Evolutionary conservation across 2,888 invertebrate species (phyloP).

Genomic region (Monopis laevigella): DNA sequence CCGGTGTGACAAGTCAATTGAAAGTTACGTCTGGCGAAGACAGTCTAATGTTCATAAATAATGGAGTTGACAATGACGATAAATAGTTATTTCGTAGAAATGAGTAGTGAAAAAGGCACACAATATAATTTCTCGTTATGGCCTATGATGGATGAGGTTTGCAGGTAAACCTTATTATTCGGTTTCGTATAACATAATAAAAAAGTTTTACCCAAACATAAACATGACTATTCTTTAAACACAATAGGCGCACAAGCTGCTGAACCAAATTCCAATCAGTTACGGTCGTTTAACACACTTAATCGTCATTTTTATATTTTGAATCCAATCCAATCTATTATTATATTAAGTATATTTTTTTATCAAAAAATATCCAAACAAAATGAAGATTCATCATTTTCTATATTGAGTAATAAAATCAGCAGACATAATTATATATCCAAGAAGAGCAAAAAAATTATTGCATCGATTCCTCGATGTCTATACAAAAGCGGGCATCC

Average conservation of each 20-base stretch:
- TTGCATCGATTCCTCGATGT: no score
- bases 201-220: constrained; percentile 50
- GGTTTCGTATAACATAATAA: constrained; percentile 32
- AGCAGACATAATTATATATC: no score
- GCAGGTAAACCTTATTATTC: constrained; percentile 47
- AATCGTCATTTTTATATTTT: constrained; percentile 56
- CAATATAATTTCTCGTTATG: constrained; percentile 51
- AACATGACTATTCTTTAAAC: constrained; percentile 51
- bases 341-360: no score
- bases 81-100: constrained; percentile 32
- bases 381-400: no score
- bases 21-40: constrained; percentile 1
- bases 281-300: constrained; percentile 61
- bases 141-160: constrained; percentile 50
- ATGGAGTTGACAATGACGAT: constrained; percentile 7
- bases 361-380: no score
- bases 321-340: no score
- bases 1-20: constrained; percentile 29
- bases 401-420: no score
- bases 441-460: no score
- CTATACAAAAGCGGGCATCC: no score
- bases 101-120: constrained; percentile 34
- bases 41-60: constrained; percentile 9
- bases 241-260: constrained; percentile 47
- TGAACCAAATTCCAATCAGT: constrained; percentile 56